A percentile compares a stretch with the other conserved stretches of the same genome.
These are phyloP conservation scores for Lateolabrax maculatus DNA, from an alignment of 2,797 vertebrate genomes.

Conservation along the genomic window DNA sequence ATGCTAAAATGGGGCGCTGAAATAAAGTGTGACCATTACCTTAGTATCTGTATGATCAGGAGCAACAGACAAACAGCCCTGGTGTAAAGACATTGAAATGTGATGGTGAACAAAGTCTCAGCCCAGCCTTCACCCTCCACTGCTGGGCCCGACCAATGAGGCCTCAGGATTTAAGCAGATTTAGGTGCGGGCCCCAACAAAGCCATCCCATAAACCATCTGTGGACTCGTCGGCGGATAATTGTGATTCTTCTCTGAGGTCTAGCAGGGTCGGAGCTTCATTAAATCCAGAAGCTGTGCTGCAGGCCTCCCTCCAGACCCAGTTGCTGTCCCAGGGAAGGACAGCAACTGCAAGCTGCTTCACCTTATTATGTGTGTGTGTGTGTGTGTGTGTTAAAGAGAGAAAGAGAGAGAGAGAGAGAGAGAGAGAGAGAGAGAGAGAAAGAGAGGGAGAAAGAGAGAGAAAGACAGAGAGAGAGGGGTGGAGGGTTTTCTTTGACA, in stretches of 20 bases:
- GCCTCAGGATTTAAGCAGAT: slow-evolving; percentile 53
- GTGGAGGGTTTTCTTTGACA: slow-evolving; percentile 41
- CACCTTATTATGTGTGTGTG: slow-evolving; percentile 17
- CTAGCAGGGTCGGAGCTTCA: slow-evolving; percentile 72
- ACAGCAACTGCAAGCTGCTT: slow-evolving; percentile 29
- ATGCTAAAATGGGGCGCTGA: neutral
- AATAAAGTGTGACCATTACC: neutral
- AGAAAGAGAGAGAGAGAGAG: too few species aligned
- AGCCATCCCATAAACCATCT: slow-evolving; percentile 77
- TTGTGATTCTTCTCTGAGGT: slow-evolving; percentile 73
- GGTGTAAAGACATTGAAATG: slow-evolving; percentile 12
- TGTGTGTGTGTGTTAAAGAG: slow-evolving; percentile 35
- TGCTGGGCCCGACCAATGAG: slow-evolving; percentile 49
- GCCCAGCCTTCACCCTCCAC: slow-evolving; percentile 22
- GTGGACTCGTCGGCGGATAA: slow-evolving; percentile 63
- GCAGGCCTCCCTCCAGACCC: slow-evolving; percentile 53
- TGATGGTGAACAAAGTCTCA: slow-evolving; percentile 40
- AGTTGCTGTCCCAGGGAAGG: slow-evolving; percentile 23
- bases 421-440: too few species aligned
- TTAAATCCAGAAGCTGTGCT: slow-evolving; percentile 74
- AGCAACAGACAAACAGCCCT: neutral
- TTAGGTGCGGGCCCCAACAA: slow-evolving; percentile 60
- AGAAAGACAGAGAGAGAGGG: neutral
- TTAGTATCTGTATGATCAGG: neutral
- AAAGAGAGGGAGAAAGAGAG: neutral